Percentiles rank a stretch among this genome's conserved stretches.
Evolutionary conservation across 2,888 invertebrate genomes (phyloP).

Genomic region (Thalpophila matura): DNA sequence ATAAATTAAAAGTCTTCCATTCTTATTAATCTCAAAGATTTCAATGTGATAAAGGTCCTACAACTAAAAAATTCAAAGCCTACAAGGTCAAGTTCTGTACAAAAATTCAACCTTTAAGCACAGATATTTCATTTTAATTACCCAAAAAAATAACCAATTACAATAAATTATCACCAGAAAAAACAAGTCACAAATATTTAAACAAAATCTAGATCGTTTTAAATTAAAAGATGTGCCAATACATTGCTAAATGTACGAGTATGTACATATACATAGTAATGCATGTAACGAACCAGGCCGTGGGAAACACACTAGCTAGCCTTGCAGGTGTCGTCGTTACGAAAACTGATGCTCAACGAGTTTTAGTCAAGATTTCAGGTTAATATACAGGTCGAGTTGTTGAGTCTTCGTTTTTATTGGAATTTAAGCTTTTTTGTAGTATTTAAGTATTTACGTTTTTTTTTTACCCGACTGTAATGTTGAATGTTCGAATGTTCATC

Average conservation of each 20-base stretch:
- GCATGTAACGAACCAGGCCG: constrained; percentile 52
- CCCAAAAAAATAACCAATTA: background rate
- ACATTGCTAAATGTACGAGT: constrained; percentile 52
- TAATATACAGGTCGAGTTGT: background rate
- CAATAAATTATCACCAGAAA: background rate
- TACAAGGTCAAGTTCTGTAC: too few relatives aligned
- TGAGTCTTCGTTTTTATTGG: background rate
- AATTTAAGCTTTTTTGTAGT: background rate
- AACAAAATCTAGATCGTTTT: constrained; percentile 47
- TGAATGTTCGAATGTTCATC: too few relatives aligned
- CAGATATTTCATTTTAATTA: constrained; percentile 6
- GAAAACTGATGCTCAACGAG: constrained; percentile 47
- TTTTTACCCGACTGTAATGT: too few relatives aligned
- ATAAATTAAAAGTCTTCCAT: too few relatives aligned
- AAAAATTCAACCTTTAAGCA: too few relatives aligned
- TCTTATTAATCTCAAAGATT: too few relatives aligned
- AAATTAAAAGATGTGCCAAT: constrained; percentile 52
- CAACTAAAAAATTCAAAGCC: too few relatives aligned
- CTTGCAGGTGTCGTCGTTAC: constrained; percentile 45
- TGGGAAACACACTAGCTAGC: constrained; percentile 57
- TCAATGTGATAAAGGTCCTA: too few relatives aligned
- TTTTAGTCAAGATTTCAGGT: constrained; percentile 16
- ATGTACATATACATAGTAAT: constrained; percentile 32
- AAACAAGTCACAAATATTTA: background rate
- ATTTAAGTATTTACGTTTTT: too few relatives aligned